Base-by-base conservation (phyloP, 2,113 vertebrate genomes). In the Connochaetes taurinus region DNA sequence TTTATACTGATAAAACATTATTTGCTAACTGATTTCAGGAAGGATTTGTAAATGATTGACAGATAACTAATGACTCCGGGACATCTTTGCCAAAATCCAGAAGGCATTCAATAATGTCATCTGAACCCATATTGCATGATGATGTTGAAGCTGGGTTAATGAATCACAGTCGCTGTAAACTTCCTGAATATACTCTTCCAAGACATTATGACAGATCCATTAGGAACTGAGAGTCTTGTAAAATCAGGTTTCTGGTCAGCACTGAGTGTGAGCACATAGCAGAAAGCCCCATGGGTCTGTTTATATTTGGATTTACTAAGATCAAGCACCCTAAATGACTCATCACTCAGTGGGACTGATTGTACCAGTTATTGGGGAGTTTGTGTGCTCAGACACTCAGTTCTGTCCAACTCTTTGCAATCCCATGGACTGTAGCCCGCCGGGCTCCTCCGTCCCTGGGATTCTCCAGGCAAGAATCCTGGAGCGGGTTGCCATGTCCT, bases 21-120 rank as follows among this genome's bases (percentile, higher is more conserved):
- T 96, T 96, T 94, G 94, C 96, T 76, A 62, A 90, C 90, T 58
- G 94, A 90, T 97, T 97, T 96, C 96, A 94, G 96, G 92, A 78
- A 94, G n/a, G 81, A 57, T 93, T 93, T 67, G 86, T 97, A 81
- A 97, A 98, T 97, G 95, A 97, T 97, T 97, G 97, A 97, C 95
- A 96, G 97, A 87, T 96, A 91, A 93, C 91, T 87, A 93, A 94
- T 91, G 94, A 92, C 29, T 96, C 87, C 84, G 53, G 78, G 82
- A 27, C 62, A 62, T 96, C 91, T 76, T 86, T 98, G 98, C 97
- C 97, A 97, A 96, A 97, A 97, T 87, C 93, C 94, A 62, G 89
- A 96, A 97, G 91, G 91, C 74, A 93, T 88, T 83, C 88, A 45
- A 89, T 87, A 91, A 80, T 89, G 90, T 67, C 97, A 83, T 92